Percentiles rank a stretch among this genome's conserved stretches.
Conservation (phyloP, 2,888 invertebrate genomes). For the Carabus problematicus region DNA sequence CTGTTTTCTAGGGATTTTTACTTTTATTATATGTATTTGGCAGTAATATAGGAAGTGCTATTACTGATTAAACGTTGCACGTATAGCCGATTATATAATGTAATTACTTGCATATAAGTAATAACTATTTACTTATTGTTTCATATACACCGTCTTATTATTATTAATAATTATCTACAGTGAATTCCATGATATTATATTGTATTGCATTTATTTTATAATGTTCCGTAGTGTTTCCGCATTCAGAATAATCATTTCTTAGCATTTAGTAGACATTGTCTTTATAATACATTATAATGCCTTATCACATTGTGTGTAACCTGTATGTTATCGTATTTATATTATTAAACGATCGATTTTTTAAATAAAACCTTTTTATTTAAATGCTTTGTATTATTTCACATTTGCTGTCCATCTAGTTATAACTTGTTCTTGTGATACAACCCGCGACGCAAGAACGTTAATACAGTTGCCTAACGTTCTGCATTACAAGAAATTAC, state of each 20-base stretch:
- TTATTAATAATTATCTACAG: no score
- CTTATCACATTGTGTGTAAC: constrained; percentile 33
- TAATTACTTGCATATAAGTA: neutral
- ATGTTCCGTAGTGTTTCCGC: constrained; percentile 10
- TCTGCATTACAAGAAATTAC: no score
- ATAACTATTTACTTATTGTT: no score
- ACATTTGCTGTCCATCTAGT: neutral
- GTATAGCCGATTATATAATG: constrained; percentile 3
- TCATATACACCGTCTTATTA: no score
- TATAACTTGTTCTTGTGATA: neutral
- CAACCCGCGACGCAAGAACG: no score
- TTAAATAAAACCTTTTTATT: constrained; percentile 41
- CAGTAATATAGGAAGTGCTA: constrained; percentile 36
- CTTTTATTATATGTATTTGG: constrained; percentile 20
- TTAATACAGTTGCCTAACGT: no score
- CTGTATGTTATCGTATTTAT: constrained; percentile 39
- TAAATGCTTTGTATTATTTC: constrained; percentile 25
- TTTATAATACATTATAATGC: constrained; percentile 25
- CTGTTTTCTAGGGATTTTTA: constrained; percentile 15
- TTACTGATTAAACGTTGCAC: constrained; percentile 39
- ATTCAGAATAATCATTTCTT: constrained; percentile 1
- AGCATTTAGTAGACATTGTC: no score
- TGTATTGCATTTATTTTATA: constrained; percentile 13
- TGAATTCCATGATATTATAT: neutral
- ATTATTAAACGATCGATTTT: constrained; percentile 37